A percentile compares a stretch with the other conserved stretches of the same genome.
Conservation (phyloP, 2,888 invertebrate genomes). For the Theodoxus fluviatilis region DNA sequence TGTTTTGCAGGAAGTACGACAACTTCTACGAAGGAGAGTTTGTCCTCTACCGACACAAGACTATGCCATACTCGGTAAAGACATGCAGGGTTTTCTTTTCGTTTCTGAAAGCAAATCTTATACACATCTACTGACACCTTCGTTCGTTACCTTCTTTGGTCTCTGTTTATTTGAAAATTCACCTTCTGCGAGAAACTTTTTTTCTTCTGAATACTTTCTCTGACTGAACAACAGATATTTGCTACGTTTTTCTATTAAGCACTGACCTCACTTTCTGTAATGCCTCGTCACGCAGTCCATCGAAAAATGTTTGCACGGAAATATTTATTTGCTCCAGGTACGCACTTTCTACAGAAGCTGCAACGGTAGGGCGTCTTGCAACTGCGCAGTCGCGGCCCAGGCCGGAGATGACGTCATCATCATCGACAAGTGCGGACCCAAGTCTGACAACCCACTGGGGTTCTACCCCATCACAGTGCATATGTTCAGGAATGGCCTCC, state of each 20-base stretch:
- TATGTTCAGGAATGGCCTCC: slow-evolving; percentile 38
- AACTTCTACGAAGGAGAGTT: slow-evolving; percentile 49
- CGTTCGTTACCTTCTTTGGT: no score
- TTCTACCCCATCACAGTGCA: slow-evolving; percentile 37
- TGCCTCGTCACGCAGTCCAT: no score
- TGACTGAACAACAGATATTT: no score
- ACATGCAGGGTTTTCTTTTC: no score
- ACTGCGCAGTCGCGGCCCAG: slow-evolving; percentile 40
- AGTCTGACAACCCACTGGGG: not conserved
- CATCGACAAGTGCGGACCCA: slow-evolving; percentile 39
- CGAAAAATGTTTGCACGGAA: no score
- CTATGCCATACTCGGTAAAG: slow-evolving; percentile 41
- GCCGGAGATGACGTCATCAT: slow-evolving; percentile 44
- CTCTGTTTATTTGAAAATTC: no score
- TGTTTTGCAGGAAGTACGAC: slow-evolving; percentile 38
- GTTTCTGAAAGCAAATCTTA: no score
- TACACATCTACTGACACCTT: no score
- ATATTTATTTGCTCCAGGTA: slow-evolving; percentile 29
- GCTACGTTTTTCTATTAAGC: no score
- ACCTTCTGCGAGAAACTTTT: no score
- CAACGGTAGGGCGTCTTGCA: slow-evolving; percentile 38
- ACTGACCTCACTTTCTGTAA: no score
- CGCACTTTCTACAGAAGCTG: slow-evolving; percentile 36
- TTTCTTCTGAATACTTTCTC: no score
- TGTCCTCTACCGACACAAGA: slow-evolving; percentile 40